Conservation (phyloP, 2,888 invertebrate species). For the Noctua janthe region DNA sequence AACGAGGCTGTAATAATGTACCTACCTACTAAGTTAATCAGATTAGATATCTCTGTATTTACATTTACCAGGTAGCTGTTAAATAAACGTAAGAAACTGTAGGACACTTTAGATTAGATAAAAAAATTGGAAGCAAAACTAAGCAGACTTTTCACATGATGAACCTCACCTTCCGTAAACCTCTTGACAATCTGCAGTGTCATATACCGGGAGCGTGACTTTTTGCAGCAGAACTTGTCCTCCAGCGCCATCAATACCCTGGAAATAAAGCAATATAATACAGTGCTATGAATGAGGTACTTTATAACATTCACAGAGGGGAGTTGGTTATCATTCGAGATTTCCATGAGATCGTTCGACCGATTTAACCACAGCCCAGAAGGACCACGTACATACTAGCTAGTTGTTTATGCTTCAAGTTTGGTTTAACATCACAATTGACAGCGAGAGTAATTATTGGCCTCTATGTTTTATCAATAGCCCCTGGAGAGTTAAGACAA, state of each 20-base stretch:
- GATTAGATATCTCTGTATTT: neutral
- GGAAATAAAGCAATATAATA: slow-evolving; percentile 22
- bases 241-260: slow-evolving; percentile 79
- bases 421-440: neutral
- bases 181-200: slow-evolving; percentile 83
- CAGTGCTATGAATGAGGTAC: neutral
- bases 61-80: neutral
- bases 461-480: neutral
- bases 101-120: neutral
- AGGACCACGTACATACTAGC: neutral
- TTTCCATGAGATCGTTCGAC: neutral
- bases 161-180: slow-evolving; percentile 80
- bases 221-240: slow-evolving; percentile 83
- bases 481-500: no score
- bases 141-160: neutral
- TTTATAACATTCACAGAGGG: neutral
- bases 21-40: neutral
- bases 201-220: slow-evolving; percentile 82
- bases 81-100: neutral
- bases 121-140: neutral
- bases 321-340: neutral
- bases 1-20: neutral
- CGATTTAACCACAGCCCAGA: neutral
- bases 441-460: neutral
- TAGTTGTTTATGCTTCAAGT: neutral